Evolutionary conservation across 2,797 vertebrate species (phyloP), one percentile per base, ranked within the genome.

Genomic region (Paramormyrops hopkinsi): DNA sequence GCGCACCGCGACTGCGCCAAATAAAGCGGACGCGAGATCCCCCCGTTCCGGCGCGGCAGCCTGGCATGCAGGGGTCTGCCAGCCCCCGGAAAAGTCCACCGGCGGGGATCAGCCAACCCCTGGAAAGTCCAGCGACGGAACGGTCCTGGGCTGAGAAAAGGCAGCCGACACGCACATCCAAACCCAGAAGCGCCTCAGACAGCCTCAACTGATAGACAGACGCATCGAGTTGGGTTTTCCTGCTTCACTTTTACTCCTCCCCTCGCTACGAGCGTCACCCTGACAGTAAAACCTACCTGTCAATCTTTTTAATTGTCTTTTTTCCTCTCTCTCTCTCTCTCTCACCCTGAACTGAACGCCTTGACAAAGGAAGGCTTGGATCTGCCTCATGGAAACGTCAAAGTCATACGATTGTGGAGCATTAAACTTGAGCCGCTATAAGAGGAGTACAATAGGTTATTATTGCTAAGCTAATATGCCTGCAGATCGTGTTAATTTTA

Each of bases 301-400:
- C 98, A 98, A 98, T 98, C 97, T 97, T 96, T 98, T 98, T 98
- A 98, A 98, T 98, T 98, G 97, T 97, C 97, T 98, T 98, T 96
- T 98, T 97, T 29, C 44, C 44, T 14, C 82, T 6, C 82, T 29
- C 65, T 51, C 82, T 22, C 44, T 14, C 96, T 96, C 95, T 92
- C 94, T 83, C 87, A 88, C 90, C 92, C 92, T 87, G 91, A 95
- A 95, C 94, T 94, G 94, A 96, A 96, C 93, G 96, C 94, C 95
- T 93, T 95, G 95, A 96, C 96, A 95, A 96, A 96, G 92, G 91
- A 94, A 94, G 93, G 94, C 94, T 96, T 94, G 93, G 93, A 93
- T 93, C 91, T 89, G 69, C 37, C 86, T 86, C 37, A 91, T 90
- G 54, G 90, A 93, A 94, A 91, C 91, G 91, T 86, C 89, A 87